Conservation (phyloP, 2,797 vertebrate species). For the Synaphobranchus kaupii region DNA sequence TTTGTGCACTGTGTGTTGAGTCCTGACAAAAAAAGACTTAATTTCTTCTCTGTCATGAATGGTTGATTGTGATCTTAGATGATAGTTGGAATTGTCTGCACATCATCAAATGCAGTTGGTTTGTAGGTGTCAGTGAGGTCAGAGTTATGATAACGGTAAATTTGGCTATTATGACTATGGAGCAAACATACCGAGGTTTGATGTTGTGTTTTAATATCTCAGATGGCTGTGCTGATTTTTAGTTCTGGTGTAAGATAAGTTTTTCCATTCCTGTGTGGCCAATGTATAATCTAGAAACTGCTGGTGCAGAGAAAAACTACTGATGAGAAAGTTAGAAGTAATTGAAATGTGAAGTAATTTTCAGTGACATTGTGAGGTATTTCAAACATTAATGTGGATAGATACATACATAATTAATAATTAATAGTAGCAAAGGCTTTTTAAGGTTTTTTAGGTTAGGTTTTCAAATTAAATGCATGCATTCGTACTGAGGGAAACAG, state of each 20-base stretch:
- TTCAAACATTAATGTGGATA: neutral
- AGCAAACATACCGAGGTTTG: too few species aligned
- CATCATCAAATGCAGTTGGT: neutral
- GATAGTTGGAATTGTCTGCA: neutral
- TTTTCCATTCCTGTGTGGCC: too few species aligned
- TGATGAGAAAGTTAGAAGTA: too few species aligned
- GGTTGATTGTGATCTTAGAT: neutral
- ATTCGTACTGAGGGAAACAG: neutral
- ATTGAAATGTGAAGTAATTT: neutral
- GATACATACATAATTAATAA: too few species aligned
- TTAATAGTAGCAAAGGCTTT: neutral
- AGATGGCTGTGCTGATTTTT: neutral
- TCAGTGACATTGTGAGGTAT: neutral
- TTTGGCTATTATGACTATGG: too few species aligned
- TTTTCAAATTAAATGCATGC: neutral
- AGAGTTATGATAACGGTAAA: too few species aligned
- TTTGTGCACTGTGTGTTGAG: too few species aligned
- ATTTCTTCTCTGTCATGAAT: neutral
- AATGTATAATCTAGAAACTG: too few species aligned
- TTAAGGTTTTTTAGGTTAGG: neutral
- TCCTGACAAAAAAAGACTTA: neutral
- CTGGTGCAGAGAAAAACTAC: too few species aligned
- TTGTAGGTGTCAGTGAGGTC: too few species aligned
- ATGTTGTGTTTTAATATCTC: too few species aligned
- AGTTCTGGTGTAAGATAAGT: too few species aligned